Percentiles rank a stretch among this genome's conserved stretches.
Conservation (phyloP, 2,888 invertebrate genomes). For the Pilophorus perplexus region DNA sequence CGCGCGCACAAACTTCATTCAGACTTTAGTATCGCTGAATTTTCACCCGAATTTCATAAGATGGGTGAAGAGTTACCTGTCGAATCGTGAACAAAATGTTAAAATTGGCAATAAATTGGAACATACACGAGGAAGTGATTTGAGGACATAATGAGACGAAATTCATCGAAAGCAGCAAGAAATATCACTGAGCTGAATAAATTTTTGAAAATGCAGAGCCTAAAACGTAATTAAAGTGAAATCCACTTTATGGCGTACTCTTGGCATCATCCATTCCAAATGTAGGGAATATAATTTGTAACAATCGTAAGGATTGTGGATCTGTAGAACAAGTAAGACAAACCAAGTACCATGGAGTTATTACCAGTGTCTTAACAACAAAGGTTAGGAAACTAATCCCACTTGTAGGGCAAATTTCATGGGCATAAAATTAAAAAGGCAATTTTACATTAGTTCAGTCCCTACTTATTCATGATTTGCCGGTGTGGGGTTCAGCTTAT, state of each 20-base stretch:
- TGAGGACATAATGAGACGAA: slow-evolving; percentile 17
- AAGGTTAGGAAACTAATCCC: slow-evolving; percentile 7
- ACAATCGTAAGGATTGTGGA: slow-evolving; percentile 3
- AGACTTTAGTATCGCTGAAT: too few species aligned
- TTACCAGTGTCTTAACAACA: slow-evolving; percentile 1
- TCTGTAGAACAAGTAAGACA: slow-evolving; percentile 11
- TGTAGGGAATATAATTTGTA: neutral
- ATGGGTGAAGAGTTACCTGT: slow-evolving; percentile 24
- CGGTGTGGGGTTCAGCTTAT: slow-evolving; percentile 5
- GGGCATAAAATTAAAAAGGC: slow-evolving; percentile 16
- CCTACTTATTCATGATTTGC: slow-evolving; percentile 7
- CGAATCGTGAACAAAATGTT: slow-evolving; percentile 19
- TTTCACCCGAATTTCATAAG: slow-evolving; percentile 24
- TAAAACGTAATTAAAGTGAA: slow-evolving; percentile 26
- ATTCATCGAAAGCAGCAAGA: slow-evolving; percentile 15
- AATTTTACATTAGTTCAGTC: slow-evolving; percentile 17
- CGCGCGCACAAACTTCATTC: too few species aligned
- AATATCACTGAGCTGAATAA: slow-evolving; percentile 20
- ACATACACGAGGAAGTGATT: slow-evolving; percentile 23
- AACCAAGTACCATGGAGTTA: slow-evolving; percentile 8
- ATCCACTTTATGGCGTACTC: slow-evolving; percentile 25
- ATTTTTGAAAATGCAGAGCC: slow-evolving; percentile 18
- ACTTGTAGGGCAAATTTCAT: slow-evolving; percentile 2
- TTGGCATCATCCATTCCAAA: neutral
- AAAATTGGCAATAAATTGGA: slow-evolving; percentile 9